Evolutionary conservation across 2,113 vertebrate species (phyloP).

Genomic region (Pterocles gutturalis): DNA sequence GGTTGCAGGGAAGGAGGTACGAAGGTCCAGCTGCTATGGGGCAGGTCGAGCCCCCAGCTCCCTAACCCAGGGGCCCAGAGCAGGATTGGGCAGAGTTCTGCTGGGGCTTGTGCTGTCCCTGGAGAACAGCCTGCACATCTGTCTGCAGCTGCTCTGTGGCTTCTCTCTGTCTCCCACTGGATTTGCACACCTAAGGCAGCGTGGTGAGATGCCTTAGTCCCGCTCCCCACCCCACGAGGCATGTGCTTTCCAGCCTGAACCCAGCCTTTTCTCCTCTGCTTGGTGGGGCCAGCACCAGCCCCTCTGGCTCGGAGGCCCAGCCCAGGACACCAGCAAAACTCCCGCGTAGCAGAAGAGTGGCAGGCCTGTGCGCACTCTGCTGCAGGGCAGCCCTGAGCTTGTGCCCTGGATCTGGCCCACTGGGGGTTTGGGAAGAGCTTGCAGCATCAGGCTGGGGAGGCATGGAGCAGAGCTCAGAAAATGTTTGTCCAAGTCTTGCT

Average conservation of each 20-base stretch:
- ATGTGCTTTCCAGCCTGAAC: fast-evolving
- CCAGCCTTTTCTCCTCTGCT: neutral
- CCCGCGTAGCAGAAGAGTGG: fast-evolving
- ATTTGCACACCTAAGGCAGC: neutral
- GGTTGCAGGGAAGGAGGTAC: neutral
- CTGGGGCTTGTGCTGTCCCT: neutral
- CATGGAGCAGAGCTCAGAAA: neutral
- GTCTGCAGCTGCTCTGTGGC: neutral
- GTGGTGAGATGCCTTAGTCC: neutral
- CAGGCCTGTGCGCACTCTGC: fast-evolving
- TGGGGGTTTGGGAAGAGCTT: neutral
- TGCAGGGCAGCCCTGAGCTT: neutral
- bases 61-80: neutral
- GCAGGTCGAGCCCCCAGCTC: neutral
- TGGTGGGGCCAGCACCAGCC: neutral
- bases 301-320: neutral
- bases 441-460: fast-evolving
- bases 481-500: neutral
- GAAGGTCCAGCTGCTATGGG: neutral
- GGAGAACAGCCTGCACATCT: neutral
- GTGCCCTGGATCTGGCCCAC: fast-evolving
- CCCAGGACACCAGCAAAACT: neutral
- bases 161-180: neutral
- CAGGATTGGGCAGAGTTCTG: neutral
- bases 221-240: fast-evolving